These are phyloP conservation scores for Tuberolachnus salignus DNA, from an alignment of 2,888 invertebrate genomes.

Conservation along the genomic window DNA sequence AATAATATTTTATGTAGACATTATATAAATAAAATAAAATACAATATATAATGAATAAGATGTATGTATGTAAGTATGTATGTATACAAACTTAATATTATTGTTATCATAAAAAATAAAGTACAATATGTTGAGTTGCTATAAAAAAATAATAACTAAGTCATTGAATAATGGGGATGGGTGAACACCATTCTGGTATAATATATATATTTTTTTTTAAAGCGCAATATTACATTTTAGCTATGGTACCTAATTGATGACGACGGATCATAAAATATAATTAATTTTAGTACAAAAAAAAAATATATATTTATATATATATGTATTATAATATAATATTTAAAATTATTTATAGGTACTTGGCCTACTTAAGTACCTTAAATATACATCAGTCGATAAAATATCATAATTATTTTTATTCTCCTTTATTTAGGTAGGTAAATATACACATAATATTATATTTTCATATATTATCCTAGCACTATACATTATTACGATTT, in stretches of 20 bases:
- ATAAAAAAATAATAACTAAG: slow-evolving; percentile 22
- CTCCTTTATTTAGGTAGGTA: slow-evolving; percentile 29
- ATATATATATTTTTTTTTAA: slow-evolving; percentile 35
- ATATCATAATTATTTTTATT: slow-evolving; percentile 30
- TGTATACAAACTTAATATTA: slow-evolving; percentile 41
- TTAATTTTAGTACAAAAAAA: slow-evolving; percentile 43
- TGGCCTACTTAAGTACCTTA: slow-evolving; percentile 33
- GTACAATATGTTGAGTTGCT: slow-evolving; percentile 18
- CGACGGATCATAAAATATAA: slow-evolving; percentile 46
- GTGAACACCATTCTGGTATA: slow-evolving; percentile 51
- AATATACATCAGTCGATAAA: slow-evolving; percentile 52
- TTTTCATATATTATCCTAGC: slow-evolving; percentile 24
- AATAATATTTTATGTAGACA: slow-evolving; percentile 43
- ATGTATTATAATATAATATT: slow-evolving; percentile 41
- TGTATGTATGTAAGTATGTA: slow-evolving; percentile 18
- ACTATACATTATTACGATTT: slow-evolving; percentile 10
- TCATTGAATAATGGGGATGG: slow-evolving; percentile 39
- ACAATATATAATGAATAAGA: not conserved
- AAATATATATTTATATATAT: slow-evolving; percentile 38
- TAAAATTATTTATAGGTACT: slow-evolving; percentile 46
- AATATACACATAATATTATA: slow-evolving; percentile 2
- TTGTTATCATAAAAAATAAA: slow-evolving; percentile 35
- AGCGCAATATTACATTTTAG: slow-evolving; percentile 43
- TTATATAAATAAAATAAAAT: slow-evolving; percentile 27
- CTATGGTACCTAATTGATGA: slow-evolving; percentile 53